Evolutionary conservation across 1,140 invertebrate species (phyloP), one percentile per base, ranked within the genome.

Genomic region (Aphelenchoides fujianensis): DNA sequence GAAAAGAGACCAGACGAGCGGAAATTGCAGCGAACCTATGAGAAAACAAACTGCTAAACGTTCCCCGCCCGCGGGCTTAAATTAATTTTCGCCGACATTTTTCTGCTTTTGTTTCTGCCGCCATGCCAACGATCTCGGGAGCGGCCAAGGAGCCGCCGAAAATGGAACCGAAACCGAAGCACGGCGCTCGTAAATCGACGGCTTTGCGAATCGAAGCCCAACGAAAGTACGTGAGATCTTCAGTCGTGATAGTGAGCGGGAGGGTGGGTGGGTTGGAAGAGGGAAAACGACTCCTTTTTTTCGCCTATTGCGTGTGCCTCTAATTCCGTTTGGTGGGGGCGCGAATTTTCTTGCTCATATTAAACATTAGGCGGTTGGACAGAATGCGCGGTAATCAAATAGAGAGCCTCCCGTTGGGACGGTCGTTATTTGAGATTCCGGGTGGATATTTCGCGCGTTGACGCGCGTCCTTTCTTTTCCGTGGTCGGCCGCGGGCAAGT

Each of bases 81-180:
- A 48, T 48, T 48, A 48, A 48, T 48, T n/a, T n/a, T n/a, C n/a
- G n/a, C n/a, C n/a, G n/a, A n/a, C n/a, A n/a, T n/a, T n/a, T n/a
- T n/a, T n/a, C n/a, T n/a, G 41, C 41, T 23, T 48, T 48, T 48
- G 12, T 48, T 23, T 48, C 23, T 23, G 41, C 41, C 41, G 41
- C 41, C 41, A 48, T 48, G 41, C 41, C 41, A 48, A 48, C 41
- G 41, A 48, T n/a, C n/a, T n/a, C n/a, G n/a, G n/a, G n/a, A n/a
- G n/a, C n/a, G n/a, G n/a, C n/a, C n/a, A n/a, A n/a, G n/a, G n/a
- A n/a, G n/a, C n/a, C n/a, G n/a, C n/a, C n/a, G n/a, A n/a, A n/a
- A n/a, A n/a, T n/a, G n/a, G n/a, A n/a, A n/a, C n/a, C n/a, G n/a
- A n/a, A n/a, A n/a, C n/a, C n/a, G n/a, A n/a, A n/a, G n/a, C n/a